A percentile compares a stretch with the other conserved stretches of the same genome.
Evolutionary conservation across 2,888 invertebrate species (phyloP).

Genomic region (Pyralis farinalis): DNA sequence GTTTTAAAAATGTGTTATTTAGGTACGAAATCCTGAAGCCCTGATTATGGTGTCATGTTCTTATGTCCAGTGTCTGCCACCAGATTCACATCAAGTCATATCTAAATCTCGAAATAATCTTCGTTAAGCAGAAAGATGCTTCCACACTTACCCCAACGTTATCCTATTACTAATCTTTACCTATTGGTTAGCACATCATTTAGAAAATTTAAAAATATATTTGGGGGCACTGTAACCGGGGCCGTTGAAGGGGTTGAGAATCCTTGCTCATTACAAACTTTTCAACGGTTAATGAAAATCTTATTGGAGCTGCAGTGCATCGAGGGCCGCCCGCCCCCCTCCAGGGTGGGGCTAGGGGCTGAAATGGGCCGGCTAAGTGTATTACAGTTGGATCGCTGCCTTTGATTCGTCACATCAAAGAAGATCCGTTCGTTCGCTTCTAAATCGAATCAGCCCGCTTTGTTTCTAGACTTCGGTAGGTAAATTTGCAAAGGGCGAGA

Average conservation of each 20-base stretch:
- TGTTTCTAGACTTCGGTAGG: slow-evolving; percentile 64
- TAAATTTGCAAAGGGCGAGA: slow-evolving; percentile 43
- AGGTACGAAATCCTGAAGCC: too few relatives aligned
- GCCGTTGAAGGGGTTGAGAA: slow-evolving; percentile 45
- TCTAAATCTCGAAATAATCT: too few relatives aligned
- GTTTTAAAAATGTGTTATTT: too few relatives aligned
- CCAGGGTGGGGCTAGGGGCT: slow-evolving; percentile 34
- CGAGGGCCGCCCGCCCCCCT: slow-evolving; percentile 25
- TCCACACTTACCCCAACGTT: background rate
- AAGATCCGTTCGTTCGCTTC: slow-evolving; percentile 68
- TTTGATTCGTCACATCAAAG: slow-evolving; percentile 81
- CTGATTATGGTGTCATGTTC: too few relatives aligned
- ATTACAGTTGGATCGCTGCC: slow-evolving; percentile 78
- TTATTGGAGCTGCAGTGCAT: slow-evolving; percentile 69
- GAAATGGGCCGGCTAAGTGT: slow-evolving; percentile 77
- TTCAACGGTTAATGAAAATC: slow-evolving; percentile 78
- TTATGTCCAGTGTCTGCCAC: too few relatives aligned
- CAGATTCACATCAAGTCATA: too few relatives aligned
- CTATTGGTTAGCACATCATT: background rate
- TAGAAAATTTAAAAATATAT: slow-evolving; percentile 5
- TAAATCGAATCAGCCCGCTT: slow-evolving; percentile 76
- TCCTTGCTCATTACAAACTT: slow-evolving; percentile 74
- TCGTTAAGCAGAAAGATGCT: too few relatives aligned
- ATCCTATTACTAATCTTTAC: background rate
- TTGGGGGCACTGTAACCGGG: slow-evolving; percentile 1